A percentile compares a stretch with the other conserved stretches of the same genome.
phyloP scores from a whole-genome alignment of 1,140 invertebrate genomes.

The Ceratosolen fusciceps region DNA sequence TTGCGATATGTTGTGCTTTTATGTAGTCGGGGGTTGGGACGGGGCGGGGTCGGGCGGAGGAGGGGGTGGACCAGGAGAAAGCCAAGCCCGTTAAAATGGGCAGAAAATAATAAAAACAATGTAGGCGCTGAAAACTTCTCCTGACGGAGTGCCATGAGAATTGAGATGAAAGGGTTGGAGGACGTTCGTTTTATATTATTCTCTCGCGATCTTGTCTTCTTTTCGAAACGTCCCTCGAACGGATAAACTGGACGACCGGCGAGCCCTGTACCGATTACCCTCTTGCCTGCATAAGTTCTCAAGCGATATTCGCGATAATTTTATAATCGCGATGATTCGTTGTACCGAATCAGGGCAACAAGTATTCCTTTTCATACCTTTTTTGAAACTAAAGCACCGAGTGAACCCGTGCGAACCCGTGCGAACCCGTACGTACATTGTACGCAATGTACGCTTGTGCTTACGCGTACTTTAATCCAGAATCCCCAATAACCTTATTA shows the following conservation, averaged over 20 bases:
- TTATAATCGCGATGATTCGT: background rate
- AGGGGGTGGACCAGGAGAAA: background rate
- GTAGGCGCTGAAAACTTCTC: background rate
- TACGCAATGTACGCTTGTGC: too few species aligned
- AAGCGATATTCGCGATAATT: background rate
- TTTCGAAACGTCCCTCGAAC: too few species aligned
- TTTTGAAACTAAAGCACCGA: too few species aligned
- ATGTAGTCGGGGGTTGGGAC: background rate
- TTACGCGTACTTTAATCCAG: too few species aligned
- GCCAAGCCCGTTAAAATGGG: background rate
- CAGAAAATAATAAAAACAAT: background rate
- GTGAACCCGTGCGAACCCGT: too few species aligned
- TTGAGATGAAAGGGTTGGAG: background rate
- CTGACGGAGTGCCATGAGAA: background rate
- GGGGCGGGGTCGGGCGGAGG: background rate
- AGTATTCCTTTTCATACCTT: too few species aligned
- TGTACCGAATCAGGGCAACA: background rate
- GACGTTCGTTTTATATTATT: too few species aligned
- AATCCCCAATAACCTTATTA: too few species aligned
- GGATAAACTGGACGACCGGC: too few species aligned
- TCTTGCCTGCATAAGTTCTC: background rate
- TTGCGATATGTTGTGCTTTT: conserved; percentile 46
- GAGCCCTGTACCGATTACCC: too few species aligned
- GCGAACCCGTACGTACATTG: too few species aligned
- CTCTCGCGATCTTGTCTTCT: too few species aligned